phyloP scores from a whole-genome alignment of 2,888 invertebrate genomes.

The Thera obeliscata region DNA sequence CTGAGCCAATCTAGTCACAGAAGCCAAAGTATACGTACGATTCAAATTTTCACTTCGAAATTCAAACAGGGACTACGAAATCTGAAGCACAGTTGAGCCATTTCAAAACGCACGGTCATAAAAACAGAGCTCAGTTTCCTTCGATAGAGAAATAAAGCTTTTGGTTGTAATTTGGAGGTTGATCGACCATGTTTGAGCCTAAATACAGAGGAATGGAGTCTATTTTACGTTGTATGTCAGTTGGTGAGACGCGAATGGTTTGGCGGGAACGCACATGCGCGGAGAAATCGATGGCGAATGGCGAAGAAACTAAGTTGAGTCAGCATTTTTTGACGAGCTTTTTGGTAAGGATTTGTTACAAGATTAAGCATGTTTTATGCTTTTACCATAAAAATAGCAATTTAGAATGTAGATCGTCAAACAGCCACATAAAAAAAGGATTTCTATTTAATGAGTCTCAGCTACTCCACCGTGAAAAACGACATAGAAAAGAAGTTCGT shows the following conservation, averaged over 20 bases:
- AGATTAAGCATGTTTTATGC: not conserved
- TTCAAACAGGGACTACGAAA: not conserved
- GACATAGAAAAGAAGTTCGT: too few species aligned
- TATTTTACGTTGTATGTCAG: not conserved
- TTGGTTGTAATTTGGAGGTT: not conserved
- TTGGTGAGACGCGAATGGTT: constrained; percentile 7
- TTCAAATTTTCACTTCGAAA: constrained; percentile 9
- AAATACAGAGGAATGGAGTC: not conserved
- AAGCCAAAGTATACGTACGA: constrained; percentile 3
- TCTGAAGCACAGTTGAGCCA: not conserved
- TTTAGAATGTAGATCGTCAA: too few species aligned
- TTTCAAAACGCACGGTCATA: not conserved
- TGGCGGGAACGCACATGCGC: constrained; percentile 69
- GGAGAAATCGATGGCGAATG: constrained; percentile 76
- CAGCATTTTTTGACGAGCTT: constrained; percentile 40
- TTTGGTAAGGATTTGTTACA: constrained; percentile 24
- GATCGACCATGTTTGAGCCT: not conserved
- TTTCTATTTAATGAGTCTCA: too few species aligned
- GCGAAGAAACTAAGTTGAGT: constrained; percentile 38
- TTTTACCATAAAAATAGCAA: too few species aligned
- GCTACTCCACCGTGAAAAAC: too few species aligned
- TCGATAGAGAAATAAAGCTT: not conserved
- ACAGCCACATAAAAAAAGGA: too few species aligned
- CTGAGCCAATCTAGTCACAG: constrained; percentile 31
- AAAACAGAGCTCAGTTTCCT: not conserved